Evolutionary conservation across 2,888 invertebrate species (phyloP).

Genomic region (Melanotus villosus): DNA sequence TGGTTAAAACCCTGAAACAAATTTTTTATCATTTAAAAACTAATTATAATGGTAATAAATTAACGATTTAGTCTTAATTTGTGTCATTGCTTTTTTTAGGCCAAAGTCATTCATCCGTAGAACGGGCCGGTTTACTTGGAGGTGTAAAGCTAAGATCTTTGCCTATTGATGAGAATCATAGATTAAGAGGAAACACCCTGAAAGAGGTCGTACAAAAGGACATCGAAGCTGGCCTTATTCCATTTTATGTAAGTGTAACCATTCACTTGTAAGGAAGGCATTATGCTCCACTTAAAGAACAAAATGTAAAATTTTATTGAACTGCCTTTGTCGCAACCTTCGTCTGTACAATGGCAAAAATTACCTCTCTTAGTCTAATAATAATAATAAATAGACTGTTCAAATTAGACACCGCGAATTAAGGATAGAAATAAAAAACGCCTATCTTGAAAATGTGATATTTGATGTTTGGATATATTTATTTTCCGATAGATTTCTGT

Average conservation of each 20-base stretch:
- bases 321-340: neutral
- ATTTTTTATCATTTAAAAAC: too few relatives aligned
- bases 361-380: too few relatives aligned
- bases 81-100: slow-evolving; percentile 68
- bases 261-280: neutral
- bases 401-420: too few relatives aligned
- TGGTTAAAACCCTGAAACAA: too few relatives aligned
- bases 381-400: too few relatives aligned
- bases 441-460: too few relatives aligned
- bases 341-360: neutral
- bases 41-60: too few relatives aligned
- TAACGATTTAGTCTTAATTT: neutral
- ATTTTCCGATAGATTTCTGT: too few relatives aligned
- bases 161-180: slow-evolving; percentile 79
- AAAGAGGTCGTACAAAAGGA: slow-evolving; percentile 88
- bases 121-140: slow-evolving; percentile 90
- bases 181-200: slow-evolving; percentile 82
- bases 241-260: slow-evolving; percentile 83
- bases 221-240: slow-evolving; percentile 89
- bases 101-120: slow-evolving; percentile 95
- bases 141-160: slow-evolving; percentile 86
- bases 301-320: neutral
- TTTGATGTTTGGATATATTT: too few relatives aligned
- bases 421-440: too few relatives aligned
- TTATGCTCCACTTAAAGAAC: slow-evolving; percentile 8